Conservation (phyloP, 2,113 vertebrate species). For the Garra rufa region DNA sequence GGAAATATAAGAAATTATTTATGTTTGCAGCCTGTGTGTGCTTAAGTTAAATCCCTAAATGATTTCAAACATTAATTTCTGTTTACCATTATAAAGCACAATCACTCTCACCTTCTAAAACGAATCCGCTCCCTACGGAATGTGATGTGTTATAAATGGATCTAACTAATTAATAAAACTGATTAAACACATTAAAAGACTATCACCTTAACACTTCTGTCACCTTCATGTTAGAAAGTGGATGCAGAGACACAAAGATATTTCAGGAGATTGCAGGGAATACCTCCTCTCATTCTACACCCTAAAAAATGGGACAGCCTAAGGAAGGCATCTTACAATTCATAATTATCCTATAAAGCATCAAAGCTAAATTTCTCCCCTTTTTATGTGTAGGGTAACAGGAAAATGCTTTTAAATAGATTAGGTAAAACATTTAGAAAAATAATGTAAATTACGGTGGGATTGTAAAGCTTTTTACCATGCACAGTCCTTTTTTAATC, state of each 20-base stretch:
- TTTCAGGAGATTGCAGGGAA: conserved; percentile 22
- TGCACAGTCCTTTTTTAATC: background rate
- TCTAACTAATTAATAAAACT: conserved; percentile 56
- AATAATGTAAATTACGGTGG: background rate
- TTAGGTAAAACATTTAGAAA: background rate
- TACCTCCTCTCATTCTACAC: background rate
- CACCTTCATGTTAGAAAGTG: background rate
- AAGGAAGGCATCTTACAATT: conserved; percentile 1
- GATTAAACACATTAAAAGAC: conserved; percentile 1
- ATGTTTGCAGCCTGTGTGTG: background rate
- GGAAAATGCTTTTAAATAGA: background rate
- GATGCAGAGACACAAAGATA: background rate
- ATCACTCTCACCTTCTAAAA: background rate
- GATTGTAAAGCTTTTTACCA: too few species aligned
- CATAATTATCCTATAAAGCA: background rate
- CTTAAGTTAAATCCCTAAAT: background rate
- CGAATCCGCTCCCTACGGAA: background rate
- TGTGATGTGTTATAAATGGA: conserved; percentile 18
- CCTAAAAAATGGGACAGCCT: background rate
- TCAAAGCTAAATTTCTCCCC: background rate
- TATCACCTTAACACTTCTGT: conserved; percentile 8
- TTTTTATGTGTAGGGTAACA: background rate
- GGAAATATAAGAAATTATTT: background rate
- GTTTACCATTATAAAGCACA: background rate
- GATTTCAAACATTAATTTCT: background rate